Conservation (phyloP, 2,888 invertebrate genomes). For the Ophion costatus region DNA sequence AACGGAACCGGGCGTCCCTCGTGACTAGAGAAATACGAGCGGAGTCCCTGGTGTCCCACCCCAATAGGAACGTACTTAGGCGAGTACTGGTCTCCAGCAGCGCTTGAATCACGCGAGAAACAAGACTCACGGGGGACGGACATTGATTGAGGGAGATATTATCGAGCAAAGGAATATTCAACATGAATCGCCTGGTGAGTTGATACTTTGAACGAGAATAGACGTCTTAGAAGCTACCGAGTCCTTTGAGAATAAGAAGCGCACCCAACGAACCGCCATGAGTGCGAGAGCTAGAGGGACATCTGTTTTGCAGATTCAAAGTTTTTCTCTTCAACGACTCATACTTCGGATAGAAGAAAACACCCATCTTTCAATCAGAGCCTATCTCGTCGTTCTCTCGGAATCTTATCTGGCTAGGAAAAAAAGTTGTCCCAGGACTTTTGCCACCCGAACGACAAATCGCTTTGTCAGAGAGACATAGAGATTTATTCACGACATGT, state of each 20-base stretch:
- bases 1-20: constrained; percentile 74
- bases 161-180: constrained; percentile 58
- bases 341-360: no score
- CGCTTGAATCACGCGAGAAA: constrained; percentile 65
- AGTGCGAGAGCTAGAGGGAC: no score
- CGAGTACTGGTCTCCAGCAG: constrained; percentile 78
- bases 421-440: no score
- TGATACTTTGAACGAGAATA: constrained; percentile 19
- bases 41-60: constrained; percentile 56
- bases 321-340: no score
- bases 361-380: no score
- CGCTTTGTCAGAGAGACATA: background rate
- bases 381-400: no score
- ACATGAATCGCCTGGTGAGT: constrained; percentile 81
- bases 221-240: background rate
- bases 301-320: no score
- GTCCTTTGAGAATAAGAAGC: background rate
- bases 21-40: constrained; percentile 48
- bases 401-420: no score
- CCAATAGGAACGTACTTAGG: constrained; percentile 58
- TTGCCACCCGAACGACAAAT: background rate
- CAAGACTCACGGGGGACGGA: constrained; percentile 51
- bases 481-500: background rate
- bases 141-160: background rate
- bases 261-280: no score